Conservation (phyloP, 2,888 invertebrate genomes). For the Invenusta paracnida region DNA sequence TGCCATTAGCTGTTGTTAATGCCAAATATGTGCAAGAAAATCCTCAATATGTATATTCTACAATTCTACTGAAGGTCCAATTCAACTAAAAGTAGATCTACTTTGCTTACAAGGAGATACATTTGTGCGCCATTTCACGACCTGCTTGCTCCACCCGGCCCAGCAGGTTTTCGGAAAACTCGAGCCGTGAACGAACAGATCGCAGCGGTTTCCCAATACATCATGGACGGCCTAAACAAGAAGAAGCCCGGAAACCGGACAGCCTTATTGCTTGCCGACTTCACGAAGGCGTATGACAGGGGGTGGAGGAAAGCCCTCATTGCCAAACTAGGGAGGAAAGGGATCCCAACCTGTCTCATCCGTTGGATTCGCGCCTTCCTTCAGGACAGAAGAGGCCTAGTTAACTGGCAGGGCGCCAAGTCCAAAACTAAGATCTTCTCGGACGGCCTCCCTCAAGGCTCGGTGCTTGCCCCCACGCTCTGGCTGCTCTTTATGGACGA, state of each 20-base stretch:
- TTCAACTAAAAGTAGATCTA: background rate
- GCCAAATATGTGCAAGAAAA: background rate
- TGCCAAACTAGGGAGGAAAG: background rate
- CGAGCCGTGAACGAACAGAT: too few relatives aligned
- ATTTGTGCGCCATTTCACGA: too few relatives aligned
- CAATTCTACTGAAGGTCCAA: background rate
- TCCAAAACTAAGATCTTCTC: background rate
- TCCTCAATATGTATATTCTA: constrained; percentile 9
- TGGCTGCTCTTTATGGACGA: background rate
- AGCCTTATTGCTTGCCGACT: background rate
- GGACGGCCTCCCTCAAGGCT: background rate
- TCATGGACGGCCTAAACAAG: too few relatives aligned
- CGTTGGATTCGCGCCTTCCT: background rate
- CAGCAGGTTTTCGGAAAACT: too few relatives aligned
- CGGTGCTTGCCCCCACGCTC: background rate
- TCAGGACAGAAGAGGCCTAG: background rate
- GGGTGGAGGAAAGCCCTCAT: background rate
- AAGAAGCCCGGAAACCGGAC: too few relatives aligned
- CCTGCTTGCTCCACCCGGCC: too few relatives aligned
- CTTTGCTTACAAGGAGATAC: background rate
- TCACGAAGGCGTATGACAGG: background rate
- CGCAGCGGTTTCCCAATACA: too few relatives aligned
- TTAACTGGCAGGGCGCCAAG: background rate
- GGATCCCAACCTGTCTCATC: background rate
- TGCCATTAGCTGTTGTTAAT: background rate